Evolutionary conservation across 2,797 vertebrate genomes (phyloP).

Genomic region (Anguilla marmorata): DNA sequence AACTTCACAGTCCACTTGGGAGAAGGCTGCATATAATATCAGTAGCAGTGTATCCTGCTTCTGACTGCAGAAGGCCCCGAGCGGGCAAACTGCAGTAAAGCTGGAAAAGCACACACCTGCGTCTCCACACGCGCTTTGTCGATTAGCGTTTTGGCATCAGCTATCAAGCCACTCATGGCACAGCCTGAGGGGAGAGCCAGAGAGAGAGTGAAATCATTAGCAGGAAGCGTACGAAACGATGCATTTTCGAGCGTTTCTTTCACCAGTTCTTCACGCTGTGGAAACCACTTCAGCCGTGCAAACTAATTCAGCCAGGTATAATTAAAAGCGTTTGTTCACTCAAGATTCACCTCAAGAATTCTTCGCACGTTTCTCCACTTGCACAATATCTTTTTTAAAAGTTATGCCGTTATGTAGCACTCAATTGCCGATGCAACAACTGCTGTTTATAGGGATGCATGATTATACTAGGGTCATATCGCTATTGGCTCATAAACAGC

Average conservation of each 20-base stretch:
- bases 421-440: too few species aligned
- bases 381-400: background rate
- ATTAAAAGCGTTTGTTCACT: background rate
- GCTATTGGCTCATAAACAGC: background rate
- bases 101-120: conserved; percentile 74
- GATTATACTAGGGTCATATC: too few species aligned
- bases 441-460: too few species aligned
- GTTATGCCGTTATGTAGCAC: background rate
- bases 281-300: background rate
- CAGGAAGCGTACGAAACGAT: background rate
- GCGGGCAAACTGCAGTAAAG: background rate
- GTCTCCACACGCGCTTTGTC: conserved; percentile 99
- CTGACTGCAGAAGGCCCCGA: background rate
- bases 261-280: background rate
- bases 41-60: background rate
- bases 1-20: background rate
- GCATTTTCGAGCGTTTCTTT: background rate
- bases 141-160: conserved; percentile 97
- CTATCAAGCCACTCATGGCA: conserved; percentile 98
- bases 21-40: background rate
- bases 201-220: background rate
- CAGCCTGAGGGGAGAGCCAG: conserved; percentile 75
- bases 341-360: background rate
- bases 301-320: background rate
- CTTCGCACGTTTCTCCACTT: background rate